Evolutionary conservation across 2,113 vertebrate genomes (phyloP).

Genomic region (Nothocercus julius): DNA sequence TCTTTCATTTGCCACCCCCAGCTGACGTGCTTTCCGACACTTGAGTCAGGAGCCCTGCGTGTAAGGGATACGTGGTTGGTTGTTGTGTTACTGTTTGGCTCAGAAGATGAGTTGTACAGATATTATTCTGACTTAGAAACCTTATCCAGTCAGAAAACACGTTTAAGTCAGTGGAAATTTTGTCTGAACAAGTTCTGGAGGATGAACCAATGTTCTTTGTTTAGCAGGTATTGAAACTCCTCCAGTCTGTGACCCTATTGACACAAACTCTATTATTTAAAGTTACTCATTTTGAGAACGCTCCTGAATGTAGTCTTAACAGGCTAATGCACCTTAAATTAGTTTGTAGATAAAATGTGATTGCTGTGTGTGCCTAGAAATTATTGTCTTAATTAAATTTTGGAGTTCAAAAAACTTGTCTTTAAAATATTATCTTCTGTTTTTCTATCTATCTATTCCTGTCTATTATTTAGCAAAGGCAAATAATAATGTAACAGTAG

Average conservation of each 20-base stretch:
- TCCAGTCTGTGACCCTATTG: background rate
- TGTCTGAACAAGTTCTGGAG: background rate
- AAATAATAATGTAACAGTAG: constrained; percentile 39
- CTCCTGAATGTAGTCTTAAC: constrained; percentile 7
- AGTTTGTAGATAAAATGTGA: constrained; percentile 28
- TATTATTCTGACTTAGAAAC: background rate
- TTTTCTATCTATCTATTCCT: constrained; percentile 36
- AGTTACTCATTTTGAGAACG: constrained; percentile 51
- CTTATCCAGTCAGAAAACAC: background rate
- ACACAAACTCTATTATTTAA: constrained; percentile 39
- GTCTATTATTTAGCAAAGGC: background rate
- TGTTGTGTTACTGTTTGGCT: background rate
- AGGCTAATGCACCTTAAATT: constrained; percentile 39
- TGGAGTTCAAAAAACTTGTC: constrained; percentile 9
- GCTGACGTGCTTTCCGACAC: background rate
- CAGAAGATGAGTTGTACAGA: fast-evolving
- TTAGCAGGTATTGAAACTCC: background rate
- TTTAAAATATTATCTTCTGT: constrained; percentile 4
- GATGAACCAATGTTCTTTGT: background rate
- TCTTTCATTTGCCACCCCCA: background rate
- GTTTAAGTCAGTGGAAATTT: background rate
- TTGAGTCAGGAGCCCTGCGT: fast-evolving
- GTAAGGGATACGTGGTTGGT: fast-evolving
- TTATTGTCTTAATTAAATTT: constrained; percentile 42
- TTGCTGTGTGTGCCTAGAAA: constrained; percentile 28